Conservation (phyloP, 1,140 invertebrate genomes). For the Panagrolaimus sp. region DNA sequence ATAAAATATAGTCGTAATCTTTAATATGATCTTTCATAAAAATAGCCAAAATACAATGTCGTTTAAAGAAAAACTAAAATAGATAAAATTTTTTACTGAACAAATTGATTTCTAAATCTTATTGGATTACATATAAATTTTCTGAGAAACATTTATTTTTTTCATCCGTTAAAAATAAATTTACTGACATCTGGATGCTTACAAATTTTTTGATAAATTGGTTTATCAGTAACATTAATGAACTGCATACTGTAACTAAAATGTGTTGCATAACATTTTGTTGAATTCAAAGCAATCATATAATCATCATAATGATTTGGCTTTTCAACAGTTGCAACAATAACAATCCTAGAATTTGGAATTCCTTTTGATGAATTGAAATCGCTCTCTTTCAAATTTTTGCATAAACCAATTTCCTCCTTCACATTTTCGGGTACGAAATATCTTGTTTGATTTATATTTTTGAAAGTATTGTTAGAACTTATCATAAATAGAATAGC, state of each 20-base stretch:
- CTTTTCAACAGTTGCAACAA: background rate
- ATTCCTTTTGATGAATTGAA: no score
- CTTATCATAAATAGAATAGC: no score
- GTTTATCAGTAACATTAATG: background rate
- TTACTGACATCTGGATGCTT: background rate
- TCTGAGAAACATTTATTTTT: background rate
- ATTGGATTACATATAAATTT: no score
- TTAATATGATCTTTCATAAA: background rate
- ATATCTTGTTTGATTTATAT: no score
- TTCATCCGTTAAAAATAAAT: background rate
- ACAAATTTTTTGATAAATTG: background rate
- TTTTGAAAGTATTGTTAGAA: no score
- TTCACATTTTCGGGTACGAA: no score
- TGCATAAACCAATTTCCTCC: no score
- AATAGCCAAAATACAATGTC: background rate
- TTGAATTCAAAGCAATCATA: background rate
- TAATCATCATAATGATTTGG: background rate
- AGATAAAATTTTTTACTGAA: no score
- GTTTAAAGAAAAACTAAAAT: constrained; percentile 10
- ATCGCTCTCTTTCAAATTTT: no score
- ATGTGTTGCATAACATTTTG: constrained; percentile 1
- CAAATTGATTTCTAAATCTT: no score
- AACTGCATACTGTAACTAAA: background rate
- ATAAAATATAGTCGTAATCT: background rate
- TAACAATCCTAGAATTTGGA: background rate